Evolutionary conservation across 2,888 invertebrate species (phyloP).

Genomic region (Eristalinus aeneus): DNA sequence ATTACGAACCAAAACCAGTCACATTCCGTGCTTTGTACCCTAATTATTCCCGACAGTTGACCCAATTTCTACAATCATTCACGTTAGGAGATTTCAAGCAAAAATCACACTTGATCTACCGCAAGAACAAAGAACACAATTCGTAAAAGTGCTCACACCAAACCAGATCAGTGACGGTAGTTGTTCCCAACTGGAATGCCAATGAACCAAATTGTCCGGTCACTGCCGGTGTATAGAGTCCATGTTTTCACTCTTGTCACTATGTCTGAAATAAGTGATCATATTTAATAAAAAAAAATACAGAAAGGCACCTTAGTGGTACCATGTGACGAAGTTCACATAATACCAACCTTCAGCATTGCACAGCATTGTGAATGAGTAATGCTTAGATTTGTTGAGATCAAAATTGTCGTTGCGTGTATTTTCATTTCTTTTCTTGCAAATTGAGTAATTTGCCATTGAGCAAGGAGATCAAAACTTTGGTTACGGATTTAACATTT

Average conservation of each 20-base stretch:
- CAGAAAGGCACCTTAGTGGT: too few relatives aligned
- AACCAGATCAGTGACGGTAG: slow-evolving; percentile 1
- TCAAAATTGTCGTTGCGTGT: background rate
- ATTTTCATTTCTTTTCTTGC: background rate
- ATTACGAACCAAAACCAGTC: slow-evolving; percentile 14
- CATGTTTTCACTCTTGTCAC: slow-evolving; percentile 36
- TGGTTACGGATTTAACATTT: background rate
- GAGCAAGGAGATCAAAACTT: background rate
- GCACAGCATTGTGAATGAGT: background rate
- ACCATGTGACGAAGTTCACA: too few relatives aligned
- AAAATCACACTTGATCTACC: slow-evolving; percentile 38
- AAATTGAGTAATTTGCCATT: background rate
- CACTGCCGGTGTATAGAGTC: background rate
- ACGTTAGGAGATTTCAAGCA: slow-evolving; percentile 14
- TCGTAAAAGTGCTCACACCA: background rate
- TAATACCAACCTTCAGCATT: background rate
- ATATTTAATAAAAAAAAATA: too few relatives aligned
- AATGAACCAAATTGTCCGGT: slow-evolving; percentile 23
- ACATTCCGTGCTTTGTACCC: slow-evolving; percentile 52
- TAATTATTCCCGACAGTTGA: slow-evolving; percentile 39
- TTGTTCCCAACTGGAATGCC: slow-evolving; percentile 40
- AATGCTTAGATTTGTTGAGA: background rate
- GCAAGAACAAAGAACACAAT: slow-evolving; percentile 48
- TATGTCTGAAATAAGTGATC: background rate
- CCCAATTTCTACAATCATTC: slow-evolving; percentile 27